Evolutionary conservation across 2,797 vertebrate genomes (phyloP).

Genomic region (Crenuchus spilurus): DNA sequence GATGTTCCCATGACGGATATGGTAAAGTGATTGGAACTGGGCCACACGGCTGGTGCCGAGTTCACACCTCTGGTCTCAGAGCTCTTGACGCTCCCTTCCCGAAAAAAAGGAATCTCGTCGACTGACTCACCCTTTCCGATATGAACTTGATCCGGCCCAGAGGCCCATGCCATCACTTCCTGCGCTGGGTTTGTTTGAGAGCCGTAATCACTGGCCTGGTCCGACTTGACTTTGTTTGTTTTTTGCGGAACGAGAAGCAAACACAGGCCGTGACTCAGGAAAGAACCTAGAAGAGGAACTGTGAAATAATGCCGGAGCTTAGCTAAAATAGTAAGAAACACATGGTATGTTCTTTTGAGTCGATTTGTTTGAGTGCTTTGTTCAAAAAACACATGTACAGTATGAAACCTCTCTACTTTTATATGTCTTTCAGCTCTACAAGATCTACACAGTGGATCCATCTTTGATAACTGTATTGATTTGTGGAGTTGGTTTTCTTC

Average conservation of each 20-base stretch:
- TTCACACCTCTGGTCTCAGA: conserved; percentile 76
- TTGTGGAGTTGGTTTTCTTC: too few relatives aligned
- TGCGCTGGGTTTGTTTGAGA: conserved; percentile 80
- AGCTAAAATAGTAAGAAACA: not conserved
- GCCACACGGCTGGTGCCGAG: conserved; percentile 63
- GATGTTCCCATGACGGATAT: conserved; percentile 81
- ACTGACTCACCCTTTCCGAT: conserved; percentile 78
- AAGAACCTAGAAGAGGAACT: not conserved
- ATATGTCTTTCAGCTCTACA: not conserved
- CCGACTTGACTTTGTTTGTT: conserved; percentile 77
- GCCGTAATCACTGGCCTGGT: conserved; percentile 77
- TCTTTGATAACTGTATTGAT: not conserved
- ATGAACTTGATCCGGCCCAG: conserved; percentile 73
- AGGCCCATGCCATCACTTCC: conserved; percentile 79
- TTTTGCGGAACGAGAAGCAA: conserved; percentile 74
- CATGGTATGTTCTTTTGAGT: not conserved
- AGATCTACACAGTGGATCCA: not conserved
- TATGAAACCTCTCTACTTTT: not conserved
- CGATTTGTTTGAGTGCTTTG: not conserved
- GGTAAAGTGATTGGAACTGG: conserved; percentile 70
- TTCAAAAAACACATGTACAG: not conserved
- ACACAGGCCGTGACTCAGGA: conserved; percentile 51
- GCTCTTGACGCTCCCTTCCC: conserved; percentile 30
- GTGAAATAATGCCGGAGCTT: not conserved
- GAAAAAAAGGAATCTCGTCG: conserved; percentile 53